phyloP scores from a whole-genome alignment of 2,888 invertebrate genomes.

The Sarcophaga rosellei region DNA sequence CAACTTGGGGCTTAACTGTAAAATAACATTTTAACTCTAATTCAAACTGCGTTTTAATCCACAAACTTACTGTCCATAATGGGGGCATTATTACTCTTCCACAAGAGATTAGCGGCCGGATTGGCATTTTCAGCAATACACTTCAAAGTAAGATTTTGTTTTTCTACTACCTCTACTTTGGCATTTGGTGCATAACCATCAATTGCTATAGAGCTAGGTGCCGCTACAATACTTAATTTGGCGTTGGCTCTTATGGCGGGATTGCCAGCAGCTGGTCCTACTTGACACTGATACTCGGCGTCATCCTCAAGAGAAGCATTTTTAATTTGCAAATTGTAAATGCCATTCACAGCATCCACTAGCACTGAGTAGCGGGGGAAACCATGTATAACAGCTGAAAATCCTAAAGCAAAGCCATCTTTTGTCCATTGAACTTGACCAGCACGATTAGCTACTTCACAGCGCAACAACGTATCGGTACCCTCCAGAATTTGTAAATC shows the following conservation, averaged over 20 bases:
- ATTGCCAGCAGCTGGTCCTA: conserved; percentile 90
- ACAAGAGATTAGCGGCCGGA: conserved; percentile 78
- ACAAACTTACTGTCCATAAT: conserved; percentile 71
- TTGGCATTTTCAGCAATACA: conserved; percentile 79
- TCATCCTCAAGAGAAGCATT: conserved; percentile 96
- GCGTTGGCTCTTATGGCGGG: conserved; percentile 94
- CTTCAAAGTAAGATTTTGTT: conserved; percentile 77
- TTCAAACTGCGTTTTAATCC: background rate
- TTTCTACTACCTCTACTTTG: conserved; percentile 78
- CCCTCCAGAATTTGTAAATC: conserved; percentile 92
- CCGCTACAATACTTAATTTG: conserved; percentile 86
- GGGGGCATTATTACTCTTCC: conserved; percentile 77
- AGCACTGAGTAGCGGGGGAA: conserved; percentile 94
- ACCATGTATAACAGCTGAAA: conserved; percentile 89
- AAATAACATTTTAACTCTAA: conserved; percentile 3
- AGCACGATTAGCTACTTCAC: conserved; percentile 91
- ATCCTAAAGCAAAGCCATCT: conserved; percentile 94
- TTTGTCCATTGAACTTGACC: conserved; percentile 97
- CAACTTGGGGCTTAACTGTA: conserved; percentile 73
- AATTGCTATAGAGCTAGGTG: conserved; percentile 78
- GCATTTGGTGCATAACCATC: conserved; percentile 79
- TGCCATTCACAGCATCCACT: conserved; percentile 90
- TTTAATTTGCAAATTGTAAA: conserved; percentile 94
- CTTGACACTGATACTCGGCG: conserved; percentile 98
- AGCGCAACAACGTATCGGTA: conserved; percentile 90